Conservation (phyloP, 92 coral and sea anemone genomes). For the Zoanthus solanderi region DNA sequence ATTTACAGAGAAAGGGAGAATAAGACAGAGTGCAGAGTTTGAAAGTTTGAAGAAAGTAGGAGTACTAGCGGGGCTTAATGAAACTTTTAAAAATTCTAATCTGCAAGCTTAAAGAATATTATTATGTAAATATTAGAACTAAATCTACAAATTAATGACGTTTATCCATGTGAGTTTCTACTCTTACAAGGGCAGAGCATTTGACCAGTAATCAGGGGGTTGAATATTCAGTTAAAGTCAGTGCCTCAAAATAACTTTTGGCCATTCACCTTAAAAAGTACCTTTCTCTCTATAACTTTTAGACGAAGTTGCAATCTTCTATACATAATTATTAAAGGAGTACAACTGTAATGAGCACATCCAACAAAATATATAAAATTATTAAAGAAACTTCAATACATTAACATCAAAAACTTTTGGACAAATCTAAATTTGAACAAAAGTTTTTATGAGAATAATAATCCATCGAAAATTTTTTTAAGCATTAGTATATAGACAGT, state of each 20-base stretch:
- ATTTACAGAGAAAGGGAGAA: no score
- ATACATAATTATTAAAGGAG: constrained; percentile 5
- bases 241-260: constrained; percentile 24
- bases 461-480: constrained; percentile 1
- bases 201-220: constrained; percentile 15
- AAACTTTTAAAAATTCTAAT: background rate
- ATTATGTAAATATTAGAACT: background rate
- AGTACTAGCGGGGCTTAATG: no score
- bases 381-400: background rate
- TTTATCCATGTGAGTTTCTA: constrained; percentile 9
- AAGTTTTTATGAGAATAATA: constrained; percentile 5
- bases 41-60: no score
- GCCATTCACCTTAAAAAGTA: background rate
- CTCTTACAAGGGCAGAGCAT: constrained; percentile 24
- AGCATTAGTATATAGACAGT: background rate
- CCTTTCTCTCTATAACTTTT: constrained; percentile 13
- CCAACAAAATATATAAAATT: constrained; percentile 7
- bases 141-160: constrained; percentile 6
- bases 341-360: constrained; percentile 7
- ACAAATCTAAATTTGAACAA: constrained; percentile 12
- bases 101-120: constrained; percentile 7
- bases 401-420: constrained; percentile 5
- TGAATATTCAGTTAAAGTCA: constrained; percentile 12
- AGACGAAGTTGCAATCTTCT: constrained; percentile 15
- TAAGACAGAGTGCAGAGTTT: no score